These are phyloP conservation scores for Drosophila littoralis DNA, from an alignment of 1,140 invertebrate species.

Conservation along the genomic window DNA sequence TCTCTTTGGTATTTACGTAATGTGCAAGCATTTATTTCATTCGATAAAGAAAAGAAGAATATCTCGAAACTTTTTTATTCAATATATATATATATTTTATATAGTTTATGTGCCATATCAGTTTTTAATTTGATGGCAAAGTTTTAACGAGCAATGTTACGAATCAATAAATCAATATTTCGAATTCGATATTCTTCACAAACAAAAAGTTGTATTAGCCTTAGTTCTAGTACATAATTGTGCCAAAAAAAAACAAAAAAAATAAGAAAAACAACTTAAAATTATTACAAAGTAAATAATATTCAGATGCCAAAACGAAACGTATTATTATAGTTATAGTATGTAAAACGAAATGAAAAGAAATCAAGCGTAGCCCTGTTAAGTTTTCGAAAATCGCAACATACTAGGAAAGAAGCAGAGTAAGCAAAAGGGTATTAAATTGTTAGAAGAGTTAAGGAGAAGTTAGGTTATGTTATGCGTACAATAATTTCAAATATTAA, in stretches of 20 bases:
- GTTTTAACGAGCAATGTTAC: conserved; percentile 48
- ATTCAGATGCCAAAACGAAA: conserved; percentile 10
- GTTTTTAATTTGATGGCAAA: conserved; percentile 61
- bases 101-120: conserved; percentile 37
- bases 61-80: conserved; percentile 35
- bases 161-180: conserved; percentile 16
- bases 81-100: conserved; percentile 54
- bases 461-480: conserved; percentile 37
- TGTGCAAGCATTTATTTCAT: conserved; percentile 63
- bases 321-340: neutral
- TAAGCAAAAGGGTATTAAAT: conserved; percentile 49
- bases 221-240: conserved; percentile 72
- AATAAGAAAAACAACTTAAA: conserved; percentile 14
- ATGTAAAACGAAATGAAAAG: conserved; percentile 20
- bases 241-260: conserved; percentile 54
- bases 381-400: conserved; percentile 60
- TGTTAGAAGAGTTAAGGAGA: conserved; percentile 49
- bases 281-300: neutral
- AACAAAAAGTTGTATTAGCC: conserved; percentile 63
- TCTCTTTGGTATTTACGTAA: conserved; percentile 38
- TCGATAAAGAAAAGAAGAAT: conserved; percentile 12
- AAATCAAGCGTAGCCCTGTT: conserved; percentile 60
- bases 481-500: conserved; percentile 72
- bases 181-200: conserved; percentile 34
- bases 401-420: conserved; percentile 25